Evolutionary conservation across 1,140 invertebrate species (phyloP).

Genomic region (Pomacea maculata): DNA sequence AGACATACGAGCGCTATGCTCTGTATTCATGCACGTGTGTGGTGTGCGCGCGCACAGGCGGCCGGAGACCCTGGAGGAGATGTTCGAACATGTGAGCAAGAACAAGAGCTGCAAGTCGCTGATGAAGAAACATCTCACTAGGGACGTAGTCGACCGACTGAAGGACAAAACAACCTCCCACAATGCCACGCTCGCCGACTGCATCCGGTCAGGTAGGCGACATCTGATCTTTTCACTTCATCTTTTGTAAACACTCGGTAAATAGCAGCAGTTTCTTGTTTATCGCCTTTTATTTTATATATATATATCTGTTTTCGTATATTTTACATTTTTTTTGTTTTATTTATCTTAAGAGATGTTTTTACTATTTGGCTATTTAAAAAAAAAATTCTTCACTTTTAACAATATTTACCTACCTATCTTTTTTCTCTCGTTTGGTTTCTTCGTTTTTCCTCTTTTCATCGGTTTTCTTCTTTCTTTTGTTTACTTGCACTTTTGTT

Average conservation of each 20-base stretch:
- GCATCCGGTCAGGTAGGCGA: slow-evolving; percentile 52
- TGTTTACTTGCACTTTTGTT: not conserved
- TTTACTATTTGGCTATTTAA: not conserved
- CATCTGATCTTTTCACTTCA: not conserved
- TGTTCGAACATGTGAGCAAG: slow-evolving; percentile 34
- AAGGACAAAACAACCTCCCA: slow-evolving; percentile 50
- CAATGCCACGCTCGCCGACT: slow-evolving; percentile 49
- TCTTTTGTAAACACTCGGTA: not conserved
- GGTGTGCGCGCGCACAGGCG: slow-evolving; percentile 64
- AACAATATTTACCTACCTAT: not conserved
- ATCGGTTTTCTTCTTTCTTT: not conserved
- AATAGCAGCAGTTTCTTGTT: not conserved
- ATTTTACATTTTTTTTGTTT: not conserved
- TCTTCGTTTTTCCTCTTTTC: not conserved
- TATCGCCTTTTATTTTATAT: not conserved
- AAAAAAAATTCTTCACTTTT: no score
- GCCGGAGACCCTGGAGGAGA: slow-evolving; percentile 33
- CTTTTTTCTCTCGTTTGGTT: not conserved
- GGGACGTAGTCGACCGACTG: slow-evolving; percentile 44
- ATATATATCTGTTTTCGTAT: not conserved
- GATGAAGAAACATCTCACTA: slow-evolving; percentile 53
- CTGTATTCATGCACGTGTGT: slow-evolving; percentile 18
- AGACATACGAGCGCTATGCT: no score
- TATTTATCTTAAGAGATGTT: not conserved
- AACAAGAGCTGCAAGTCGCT: slow-evolving; percentile 49